Conservation (phyloP, 2,797 vertebrate genomes). For the Esox lucius region DNA sequence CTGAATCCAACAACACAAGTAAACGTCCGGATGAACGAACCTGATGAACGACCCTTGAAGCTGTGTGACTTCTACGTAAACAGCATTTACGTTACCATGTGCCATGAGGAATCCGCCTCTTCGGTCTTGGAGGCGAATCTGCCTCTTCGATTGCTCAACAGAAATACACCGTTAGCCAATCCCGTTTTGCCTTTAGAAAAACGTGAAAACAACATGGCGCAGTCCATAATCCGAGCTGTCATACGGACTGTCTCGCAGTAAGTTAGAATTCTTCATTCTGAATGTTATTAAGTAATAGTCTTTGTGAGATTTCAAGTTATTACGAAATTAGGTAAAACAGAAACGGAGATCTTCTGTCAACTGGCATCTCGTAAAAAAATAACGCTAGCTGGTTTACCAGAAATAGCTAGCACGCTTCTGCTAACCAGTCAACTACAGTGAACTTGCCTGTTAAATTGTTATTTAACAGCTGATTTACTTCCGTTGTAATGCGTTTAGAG, state of each 20-base stretch:
- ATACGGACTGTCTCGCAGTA: constrained; percentile 64
- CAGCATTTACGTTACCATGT: constrained; percentile 58
- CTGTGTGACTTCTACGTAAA: neutral
- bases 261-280: constrained; percentile 53
- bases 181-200: neutral
- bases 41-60: neutral
- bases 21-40: neutral
- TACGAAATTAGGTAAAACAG: neutral
- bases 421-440: too few relatives aligned
- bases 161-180: constrained; percentile 59
- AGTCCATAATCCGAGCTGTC: constrained; percentile 52
- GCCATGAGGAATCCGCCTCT: constrained; percentile 18
- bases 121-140: constrained; percentile 54
- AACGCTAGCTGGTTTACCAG: too few relatives aligned
- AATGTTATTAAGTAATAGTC: neutral
- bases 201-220: constrained; percentile 72
- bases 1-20: neutral
- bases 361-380: too few relatives aligned
- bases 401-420: too few relatives aligned
- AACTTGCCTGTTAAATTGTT: too few relatives aligned
- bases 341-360: neutral
- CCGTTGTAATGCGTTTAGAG: too few relatives aligned
- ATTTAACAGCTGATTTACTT: too few relatives aligned
- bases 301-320: neutral
- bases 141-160: neutral